A percentile compares a stretch with the other conserved stretches of the same genome.
These are phyloP conservation scores for Sciurus carolinensis DNA, from an alignment of 2,797 vertebrate species.

Conservation along the genomic window DNA sequence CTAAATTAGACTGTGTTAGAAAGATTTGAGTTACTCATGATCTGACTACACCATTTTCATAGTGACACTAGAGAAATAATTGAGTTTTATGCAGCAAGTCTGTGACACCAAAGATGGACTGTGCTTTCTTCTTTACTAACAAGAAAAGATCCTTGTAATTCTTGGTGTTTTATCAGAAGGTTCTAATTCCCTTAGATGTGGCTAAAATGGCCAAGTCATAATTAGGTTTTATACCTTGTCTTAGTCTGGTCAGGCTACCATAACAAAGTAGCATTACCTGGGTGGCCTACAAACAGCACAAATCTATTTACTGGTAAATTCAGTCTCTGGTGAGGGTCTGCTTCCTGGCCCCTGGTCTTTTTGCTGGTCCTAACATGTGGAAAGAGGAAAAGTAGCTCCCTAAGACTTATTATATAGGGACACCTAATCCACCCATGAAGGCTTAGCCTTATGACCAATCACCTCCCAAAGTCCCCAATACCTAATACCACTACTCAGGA, in stretches of 20 bases:
- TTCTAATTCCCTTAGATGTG: not conserved
- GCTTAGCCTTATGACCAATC: not conserved
- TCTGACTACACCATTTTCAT: slow-evolving; percentile 20
- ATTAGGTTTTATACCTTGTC: slow-evolving; percentile 1
- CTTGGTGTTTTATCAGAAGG: not conserved
- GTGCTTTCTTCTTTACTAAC: not conserved
- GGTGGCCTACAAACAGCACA: not conserved
- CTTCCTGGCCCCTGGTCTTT: not conserved
- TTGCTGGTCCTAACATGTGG: not conserved
- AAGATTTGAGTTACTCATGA: not conserved
- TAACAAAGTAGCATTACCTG: not conserved
- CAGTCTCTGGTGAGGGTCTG: not conserved
- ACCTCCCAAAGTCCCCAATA: not conserved
- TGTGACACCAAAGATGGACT: not conserved
- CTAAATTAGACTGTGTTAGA: not conserved
- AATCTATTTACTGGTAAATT: not conserved
- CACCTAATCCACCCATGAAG: not conserved
- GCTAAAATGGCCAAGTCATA: not conserved
- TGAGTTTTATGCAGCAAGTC: not conserved
- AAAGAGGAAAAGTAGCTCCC: not conserved
- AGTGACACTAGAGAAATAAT: not conserved
- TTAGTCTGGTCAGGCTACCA: not conserved
- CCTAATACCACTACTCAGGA: not conserved
- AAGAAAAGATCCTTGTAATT: not conserved
- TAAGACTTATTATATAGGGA: not conserved